Base-by-base conservation (phyloP, 53 echinoderm and acorn worm species). In the Hippasteria phrygiana region DNA sequence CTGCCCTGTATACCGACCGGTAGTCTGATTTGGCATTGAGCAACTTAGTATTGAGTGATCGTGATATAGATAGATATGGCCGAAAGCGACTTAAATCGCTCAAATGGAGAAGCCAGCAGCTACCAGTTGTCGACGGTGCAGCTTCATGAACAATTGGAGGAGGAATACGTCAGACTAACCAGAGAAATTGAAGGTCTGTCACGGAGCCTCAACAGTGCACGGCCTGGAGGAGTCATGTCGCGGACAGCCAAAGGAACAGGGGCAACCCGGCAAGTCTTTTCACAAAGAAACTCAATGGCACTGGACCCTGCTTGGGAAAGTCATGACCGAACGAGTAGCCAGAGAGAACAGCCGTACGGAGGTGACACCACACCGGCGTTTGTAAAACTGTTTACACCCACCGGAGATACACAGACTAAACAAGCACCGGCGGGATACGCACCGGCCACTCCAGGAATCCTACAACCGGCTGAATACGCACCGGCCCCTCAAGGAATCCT, bases 111-210 rank as follows among this genome's bases (percentile, higher is more conserved):
- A 56, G 24, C 24, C 67, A 67, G 14, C 18, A 8, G 37, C 69
- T 67, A 2, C 16, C 69, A 67, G 37, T 36, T 67, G 14, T 67
- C 69, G 34, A 35, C 18, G 5, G 69, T 67, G 5, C 13, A 67
- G 17, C 69, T 67, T 33, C 5, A 67, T 6, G 6, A 67, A 26
- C 9, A 67, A 36, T 67, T 67, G 13, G 36, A 67, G 36, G 69
- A 67, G 13, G 69, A 67, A 67, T 67, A 67, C 16, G 14, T 67
- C 10, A 67, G 69, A 35, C 69, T 67, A 12, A 67, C 7, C 36
- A 67, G 69, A 26, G 69, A 67, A 67, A 67, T 67, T 35, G 69
- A 67, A 33, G 35, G 69, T 35, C 69, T 67, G 9, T 67, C 69
- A 17, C 34, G 36, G 26, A 67, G 0, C 12, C 69, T 67, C 14